Base-by-base conservation (phyloP, 2,888 invertebrate species). In the Thereva nobilitata region DNA sequence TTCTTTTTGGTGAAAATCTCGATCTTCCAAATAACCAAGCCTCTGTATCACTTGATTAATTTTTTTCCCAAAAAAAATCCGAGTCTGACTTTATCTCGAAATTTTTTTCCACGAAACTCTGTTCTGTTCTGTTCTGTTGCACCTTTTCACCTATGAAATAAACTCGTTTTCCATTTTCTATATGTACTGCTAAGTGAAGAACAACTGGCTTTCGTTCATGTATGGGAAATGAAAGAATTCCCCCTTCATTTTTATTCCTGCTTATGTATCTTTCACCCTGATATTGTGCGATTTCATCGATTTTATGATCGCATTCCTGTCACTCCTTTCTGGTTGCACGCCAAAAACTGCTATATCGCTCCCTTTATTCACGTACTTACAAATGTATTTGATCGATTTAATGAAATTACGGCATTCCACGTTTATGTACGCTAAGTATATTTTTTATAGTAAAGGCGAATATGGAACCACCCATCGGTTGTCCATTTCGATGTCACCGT, bases 391-490 rank as follows among this genome's bases (percentile, higher is more conserved):
- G n/a, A 55, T 75, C 1, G 55, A 55, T 55, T 55, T 55, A 1
- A 55, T 41, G 4, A 41, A 55, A 1, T 41, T 41, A 70, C 81
- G 82, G 68, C 57, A 76, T 67, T 81, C 80, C 5, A 81, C 77
- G 70, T 81, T 80, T 9, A 77, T 76, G 69, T 80, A 78, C 1
- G 76, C 74, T 55, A 76, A 70, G 52, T 72, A 77, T 7, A 71
- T 41, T 55, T 55, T 53, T 2, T 70, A 74, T 5, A 77, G 72
- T 44, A 76, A 49, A 54, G 76, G 77, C 6, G 70, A 74, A 72
- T 75, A 77, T 40, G 76, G 77, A 5, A 79, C 77, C 68, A 79
- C 70, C 76, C 74, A 78, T 42, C 74, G 68, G 72, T 78, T 79
- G 57, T 77, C 77, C 23, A 74, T 57, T 23, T 68, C 71, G 49